These are phyloP conservation scores for Formica exsecta DNA, from an alignment of 1,140 invertebrate genomes.

Conservation along the genomic window DNA sequence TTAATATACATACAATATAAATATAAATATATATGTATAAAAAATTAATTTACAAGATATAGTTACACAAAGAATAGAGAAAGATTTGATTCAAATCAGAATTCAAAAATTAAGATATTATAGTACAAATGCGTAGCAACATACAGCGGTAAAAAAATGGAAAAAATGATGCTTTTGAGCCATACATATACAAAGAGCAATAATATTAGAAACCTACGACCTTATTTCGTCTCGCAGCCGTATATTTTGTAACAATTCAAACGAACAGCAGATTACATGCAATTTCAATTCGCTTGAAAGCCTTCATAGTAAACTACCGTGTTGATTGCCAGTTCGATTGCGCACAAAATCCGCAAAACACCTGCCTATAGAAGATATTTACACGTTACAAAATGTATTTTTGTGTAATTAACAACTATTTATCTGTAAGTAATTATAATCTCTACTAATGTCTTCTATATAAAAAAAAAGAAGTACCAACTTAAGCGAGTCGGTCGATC, in stretches of 20 bases:
- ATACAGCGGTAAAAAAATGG: not conserved
- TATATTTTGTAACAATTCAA: constrained; percentile 35
- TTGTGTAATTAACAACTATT: not conserved
- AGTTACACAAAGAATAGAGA: not conserved
- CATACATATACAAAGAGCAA: not conserved
- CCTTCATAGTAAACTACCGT: constrained; percentile 24
- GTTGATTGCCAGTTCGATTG: constrained; percentile 7
- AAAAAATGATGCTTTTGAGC: not conserved
- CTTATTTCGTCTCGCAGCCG: constrained; percentile 26
- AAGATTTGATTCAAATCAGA: not conserved
- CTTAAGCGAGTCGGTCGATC: not conserved
- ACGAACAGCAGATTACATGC: not conserved
- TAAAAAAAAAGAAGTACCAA: not conserved
- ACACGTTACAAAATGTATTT: not conserved
- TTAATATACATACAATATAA: not conserved
- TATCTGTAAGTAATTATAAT: constrained; percentile 10
- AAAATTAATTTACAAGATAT: not conserved
- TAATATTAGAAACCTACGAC: not conserved
- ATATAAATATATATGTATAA: not conserved
- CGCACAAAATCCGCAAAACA: constrained; percentile 14
- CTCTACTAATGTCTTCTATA: not conserved
- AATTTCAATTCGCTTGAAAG: constrained; percentile 53
- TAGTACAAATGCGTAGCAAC: not conserved
- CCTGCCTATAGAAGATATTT: not conserved
- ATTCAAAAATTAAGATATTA: not conserved